phyloP scores from a whole-genome alignment of 2,888 invertebrate genomes.

The Drosophila ustulata region DNA sequence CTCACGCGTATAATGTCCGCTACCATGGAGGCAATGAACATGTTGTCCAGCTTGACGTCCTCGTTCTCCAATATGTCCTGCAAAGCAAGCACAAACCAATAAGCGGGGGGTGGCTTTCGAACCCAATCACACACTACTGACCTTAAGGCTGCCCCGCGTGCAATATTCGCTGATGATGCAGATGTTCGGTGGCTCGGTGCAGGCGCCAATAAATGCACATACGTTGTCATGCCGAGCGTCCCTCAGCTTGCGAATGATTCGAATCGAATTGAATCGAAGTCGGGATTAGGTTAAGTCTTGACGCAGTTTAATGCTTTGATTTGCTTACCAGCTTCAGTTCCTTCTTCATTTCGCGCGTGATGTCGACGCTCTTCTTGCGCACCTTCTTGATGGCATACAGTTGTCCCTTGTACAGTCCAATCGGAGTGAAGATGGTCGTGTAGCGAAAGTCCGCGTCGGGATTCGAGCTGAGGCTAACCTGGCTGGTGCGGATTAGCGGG shows the following conservation, averaged over 20 bases:
- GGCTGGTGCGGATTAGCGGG: conserved; percentile 91
- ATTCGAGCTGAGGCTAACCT: conserved; percentile 96
- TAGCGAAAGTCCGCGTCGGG: conserved; percentile 95
- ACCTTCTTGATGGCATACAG: conserved; percentile 95
- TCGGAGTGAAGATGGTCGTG: conserved; percentile 95
- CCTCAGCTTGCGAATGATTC: conserved; percentile 88
- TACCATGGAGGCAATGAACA: conserved; percentile 97
- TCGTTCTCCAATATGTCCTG: conserved; percentile 97
- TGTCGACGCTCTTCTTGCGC: conserved; percentile 93
- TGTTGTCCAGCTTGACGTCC: conserved; percentile 97
- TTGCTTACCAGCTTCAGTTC: conserved; percentile 94
- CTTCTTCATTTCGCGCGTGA: conserved; percentile 95
- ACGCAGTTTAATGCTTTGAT: neutral
- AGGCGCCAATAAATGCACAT: conserved; percentile 96
- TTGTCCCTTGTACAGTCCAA: conserved; percentile 94
- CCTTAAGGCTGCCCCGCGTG: conserved; percentile 95
- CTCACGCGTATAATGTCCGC: conserved; percentile 97
- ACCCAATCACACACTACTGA: conserved; percentile 81
- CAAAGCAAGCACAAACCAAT: conserved; percentile 12
- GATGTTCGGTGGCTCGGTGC: conserved; percentile 95
- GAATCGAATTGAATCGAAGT: neutral
- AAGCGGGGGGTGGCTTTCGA: conserved; percentile 12
- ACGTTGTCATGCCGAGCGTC: conserved; percentile 96
- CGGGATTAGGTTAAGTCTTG: neutral
- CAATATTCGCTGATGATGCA: conserved; percentile 96